Base-by-base conservation (phyloP, 2,113 vertebrate species). In the Bujurquina vittata region DNA sequence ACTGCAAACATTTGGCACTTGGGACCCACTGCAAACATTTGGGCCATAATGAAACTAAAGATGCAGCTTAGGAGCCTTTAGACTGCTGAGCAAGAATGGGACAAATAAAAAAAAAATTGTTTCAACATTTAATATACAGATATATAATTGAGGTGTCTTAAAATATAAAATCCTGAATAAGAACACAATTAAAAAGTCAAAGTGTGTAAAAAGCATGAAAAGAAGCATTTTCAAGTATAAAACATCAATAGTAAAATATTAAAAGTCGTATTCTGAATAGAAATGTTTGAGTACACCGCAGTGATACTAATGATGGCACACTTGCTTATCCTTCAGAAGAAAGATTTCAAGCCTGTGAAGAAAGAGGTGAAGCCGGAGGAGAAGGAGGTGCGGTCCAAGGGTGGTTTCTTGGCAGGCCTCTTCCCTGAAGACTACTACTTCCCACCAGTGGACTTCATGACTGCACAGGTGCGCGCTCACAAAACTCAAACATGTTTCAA, bases 391-490 rank as follows among this genome's bases (percentile, higher is more conserved):
- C 78, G 81, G 59, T 4, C 88, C 23, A 84, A 61, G 69, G 87
- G 10, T 10, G 77, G 40, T 23, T 73, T 88, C 74, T 77, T 91
- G 29, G 80, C 91, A 46, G 92, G 95, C 88, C 92, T 93, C 73
- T 88, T 85, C 20, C 95, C 96, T 23, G 96, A 96, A 72, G 97
- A 97, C 69, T 97, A 95, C 84, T 99, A 97, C 90, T 97, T 98
- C 84, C 98, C 98, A 37, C 98, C 97, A 7, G 96, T 98, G 1
- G 97, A 99, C 94, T 96, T 99, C 77, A 96, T 99, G 75, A 99
- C 97, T 26, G 97, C 98, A 59, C 98, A 99, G 97, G 98, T 99
- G 81, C 80, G 22, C 65, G 14, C 77, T 60, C 46, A 3, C 1
- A 56, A n/a, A 78, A 2, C 35, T 40, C 78, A 63, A 22, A 46